These are phyloP conservation scores for Notechis scutatus DNA, from an alignment of 2,113 vertebrate genomes.

Conservation along the genomic window DNA sequence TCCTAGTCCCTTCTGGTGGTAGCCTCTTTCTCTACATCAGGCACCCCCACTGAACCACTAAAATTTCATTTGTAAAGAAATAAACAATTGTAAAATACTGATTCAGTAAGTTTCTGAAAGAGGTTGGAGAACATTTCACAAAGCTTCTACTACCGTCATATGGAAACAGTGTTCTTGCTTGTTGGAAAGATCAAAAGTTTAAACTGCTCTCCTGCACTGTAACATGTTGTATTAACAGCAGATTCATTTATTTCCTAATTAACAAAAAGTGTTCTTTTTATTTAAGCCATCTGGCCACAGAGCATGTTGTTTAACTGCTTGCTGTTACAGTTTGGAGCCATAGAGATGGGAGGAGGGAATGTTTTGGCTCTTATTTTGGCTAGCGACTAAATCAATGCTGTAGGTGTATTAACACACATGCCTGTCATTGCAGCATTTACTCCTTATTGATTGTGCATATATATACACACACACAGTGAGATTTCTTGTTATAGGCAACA, in stretches of 20 bases:
- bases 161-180: background rate
- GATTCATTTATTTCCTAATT: conserved; percentile 71
- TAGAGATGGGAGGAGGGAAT: conserved; percentile 62
- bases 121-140: background rate
- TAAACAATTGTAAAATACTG: background rate
- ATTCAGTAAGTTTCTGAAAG: background rate
- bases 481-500: conserved; percentile 20
- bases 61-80: background rate
- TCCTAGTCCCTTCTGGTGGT: no score
- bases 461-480: background rate
- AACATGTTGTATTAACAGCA: conserved; percentile 70
- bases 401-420: conserved; percentile 43
- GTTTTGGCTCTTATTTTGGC: conserved; percentile 63
- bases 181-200: conserved; percentile 35
- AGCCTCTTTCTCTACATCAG: no score
- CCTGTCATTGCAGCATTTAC: conserved; percentile 36
- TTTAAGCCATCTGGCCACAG: conserved; percentile 68
- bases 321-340: conserved; percentile 59
- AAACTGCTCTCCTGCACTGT: conserved; percentile 52
- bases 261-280: conserved; percentile 69
- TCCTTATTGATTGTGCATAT: background rate
- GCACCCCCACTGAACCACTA: no score
- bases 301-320: conserved; percentile 68
- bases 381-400: conserved; percentile 57
- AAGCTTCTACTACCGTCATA: background rate